Percentiles rank a stretch among this genome's conserved stretches.
phyloP scores from a whole-genome alignment of 1,140 invertebrate species.

The Zaprionus camerounensis region DNA sequence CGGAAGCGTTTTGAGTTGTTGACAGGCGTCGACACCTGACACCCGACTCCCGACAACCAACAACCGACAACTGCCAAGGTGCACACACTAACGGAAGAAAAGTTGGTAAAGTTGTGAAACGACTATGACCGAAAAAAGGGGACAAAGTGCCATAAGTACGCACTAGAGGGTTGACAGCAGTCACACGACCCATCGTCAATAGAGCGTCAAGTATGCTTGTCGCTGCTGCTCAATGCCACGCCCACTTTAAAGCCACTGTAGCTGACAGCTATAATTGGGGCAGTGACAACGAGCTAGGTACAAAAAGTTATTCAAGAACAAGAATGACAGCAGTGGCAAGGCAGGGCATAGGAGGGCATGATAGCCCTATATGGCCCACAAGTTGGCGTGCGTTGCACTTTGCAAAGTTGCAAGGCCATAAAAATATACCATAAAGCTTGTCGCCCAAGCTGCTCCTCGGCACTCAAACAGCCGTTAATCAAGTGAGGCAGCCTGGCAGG shows the following conservation, averaged over 20 bases:
- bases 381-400: slow-evolving; percentile 62
- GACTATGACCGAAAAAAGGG: slow-evolving; percentile 53
- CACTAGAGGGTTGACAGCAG: slow-evolving; percentile 63
- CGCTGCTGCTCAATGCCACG: slow-evolving; percentile 39
- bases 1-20: slow-evolving; percentile 82
- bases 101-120: slow-evolving; percentile 68
- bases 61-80: slow-evolving; percentile 63
- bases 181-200: slow-evolving; percentile 62
- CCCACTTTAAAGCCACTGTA: slow-evolving; percentile 61
- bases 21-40: slow-evolving; percentile 59
- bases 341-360: slow-evolving; percentile 1
- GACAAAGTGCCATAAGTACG: slow-evolving; percentile 66
- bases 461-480: slow-evolving; percentile 66
- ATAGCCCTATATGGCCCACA: slow-evolving; percentile 70
- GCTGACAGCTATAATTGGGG: slow-evolving; percentile 68
- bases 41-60: slow-evolving; percentile 55
- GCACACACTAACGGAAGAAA: slow-evolving; percentile 69
- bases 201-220: slow-evolving; percentile 69
- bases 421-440: slow-evolving; percentile 70
- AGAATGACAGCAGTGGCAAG: slow-evolving; percentile 4
- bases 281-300: slow-evolving; percentile 65
- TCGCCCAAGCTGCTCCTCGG: slow-evolving; percentile 22
- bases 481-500: slow-evolving; percentile 50
- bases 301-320: slow-evolving; percentile 57
- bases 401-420: slow-evolving; percentile 71